phyloP scores from a whole-genome alignment of 1,140 invertebrate genomes.

The Ceratosolen fusciceps region DNA sequence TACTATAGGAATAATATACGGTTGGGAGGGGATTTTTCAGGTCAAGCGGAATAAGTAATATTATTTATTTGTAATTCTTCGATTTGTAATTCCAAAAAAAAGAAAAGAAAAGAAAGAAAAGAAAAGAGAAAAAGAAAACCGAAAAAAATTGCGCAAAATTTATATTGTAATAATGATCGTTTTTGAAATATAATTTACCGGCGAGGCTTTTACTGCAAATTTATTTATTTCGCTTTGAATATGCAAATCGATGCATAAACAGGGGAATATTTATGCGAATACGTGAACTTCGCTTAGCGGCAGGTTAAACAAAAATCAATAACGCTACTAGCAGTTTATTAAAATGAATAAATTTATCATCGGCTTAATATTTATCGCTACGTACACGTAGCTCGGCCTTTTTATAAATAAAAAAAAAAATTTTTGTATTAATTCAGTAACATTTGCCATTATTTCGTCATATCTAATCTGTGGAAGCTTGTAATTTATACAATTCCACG shows the following conservation, averaged over 20 bases:
- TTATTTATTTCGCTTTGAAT: constrained; percentile 29
- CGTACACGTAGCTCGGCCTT: not conserved
- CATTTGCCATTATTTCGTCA: not conserved
- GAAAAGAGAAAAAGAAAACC: no score
- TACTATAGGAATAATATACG: no score
- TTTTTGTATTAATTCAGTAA: not conserved
- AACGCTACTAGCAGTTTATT: constrained; percentile 1
- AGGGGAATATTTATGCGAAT: constrained; percentile 16
- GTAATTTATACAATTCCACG: not conserved
- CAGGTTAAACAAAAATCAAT: constrained; percentile 14
- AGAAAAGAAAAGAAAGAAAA: no score
- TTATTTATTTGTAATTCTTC: constrained; percentile 8
- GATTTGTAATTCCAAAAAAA: constrained; percentile 31
- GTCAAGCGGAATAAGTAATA: constrained; percentile 27
- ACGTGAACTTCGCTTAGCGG: constrained; percentile 3
- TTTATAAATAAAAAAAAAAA: not conserved
- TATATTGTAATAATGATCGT: constrained; percentile 22
- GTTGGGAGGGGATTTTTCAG: constrained; percentile 28
- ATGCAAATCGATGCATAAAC: constrained; percentile 28
- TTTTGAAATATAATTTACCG: constrained; percentile 8
- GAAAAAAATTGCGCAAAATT: constrained; percentile 16
- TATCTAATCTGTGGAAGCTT: not conserved
- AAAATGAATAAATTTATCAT: constrained; percentile 27
- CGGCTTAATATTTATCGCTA: not conserved
- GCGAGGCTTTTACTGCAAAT: constrained; percentile 14